Conservation (phyloP, 1,140 invertebrate genomes). For the Sycobia sp. region DNA sequence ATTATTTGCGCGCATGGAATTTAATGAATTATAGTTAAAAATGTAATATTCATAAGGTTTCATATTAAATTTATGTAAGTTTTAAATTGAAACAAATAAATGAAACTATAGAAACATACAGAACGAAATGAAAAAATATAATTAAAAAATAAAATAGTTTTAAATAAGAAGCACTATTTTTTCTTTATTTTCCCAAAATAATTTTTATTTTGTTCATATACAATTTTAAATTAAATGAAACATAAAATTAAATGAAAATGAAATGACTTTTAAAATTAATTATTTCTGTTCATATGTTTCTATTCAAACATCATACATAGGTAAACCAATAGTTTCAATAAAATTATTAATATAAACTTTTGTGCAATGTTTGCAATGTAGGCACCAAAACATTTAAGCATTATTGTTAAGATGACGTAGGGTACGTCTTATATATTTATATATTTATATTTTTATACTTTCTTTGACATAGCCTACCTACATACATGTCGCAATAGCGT, state of each 20-base stretch:
- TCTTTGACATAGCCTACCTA: constrained; percentile 28
- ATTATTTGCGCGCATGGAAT: too few species aligned
- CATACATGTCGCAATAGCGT: constrained; percentile 16
- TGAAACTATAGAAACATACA: constrained; percentile 7
- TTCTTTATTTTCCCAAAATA: constrained; percentile 33
- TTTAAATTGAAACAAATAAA: too few species aligned
- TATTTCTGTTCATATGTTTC: background rate
- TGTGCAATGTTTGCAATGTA: constrained; percentile 20
- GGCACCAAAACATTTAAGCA: constrained; percentile 35
- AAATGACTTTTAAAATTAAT: background rate
- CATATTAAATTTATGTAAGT: too few species aligned
- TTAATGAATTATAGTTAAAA: too few species aligned
- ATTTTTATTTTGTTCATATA: constrained; percentile 24
- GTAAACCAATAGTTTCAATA: constrained; percentile 1
- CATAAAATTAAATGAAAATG: constrained; percentile 5
- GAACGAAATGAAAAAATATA: constrained; percentile 5
- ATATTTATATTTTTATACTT: constrained; percentile 30
- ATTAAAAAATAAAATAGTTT: constrained; percentile 17
- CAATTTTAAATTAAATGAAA: constrained; percentile 23
- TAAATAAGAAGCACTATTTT: background rate
- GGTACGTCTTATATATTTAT: constrained; percentile 16
- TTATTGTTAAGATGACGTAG: constrained; percentile 29
- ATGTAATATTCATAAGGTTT: too few species aligned
- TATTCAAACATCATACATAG: background rate
- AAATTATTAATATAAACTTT: constrained; percentile 8